These are phyloP conservation scores for Trinorchestia longiramus DNA, from an alignment of 1,140 invertebrate genomes.

Conservation along the genomic window DNA sequence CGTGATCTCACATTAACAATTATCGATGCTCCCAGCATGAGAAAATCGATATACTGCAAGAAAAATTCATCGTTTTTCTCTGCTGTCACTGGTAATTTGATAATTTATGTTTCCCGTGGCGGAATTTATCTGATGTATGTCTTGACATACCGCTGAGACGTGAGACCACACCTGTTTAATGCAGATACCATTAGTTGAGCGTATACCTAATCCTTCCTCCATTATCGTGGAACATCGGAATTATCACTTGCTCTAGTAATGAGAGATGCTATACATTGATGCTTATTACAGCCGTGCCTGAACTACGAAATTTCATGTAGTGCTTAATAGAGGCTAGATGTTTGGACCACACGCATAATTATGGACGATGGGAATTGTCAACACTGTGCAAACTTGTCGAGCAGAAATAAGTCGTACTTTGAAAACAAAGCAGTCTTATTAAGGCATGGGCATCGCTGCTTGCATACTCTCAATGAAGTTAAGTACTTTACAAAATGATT, in stretches of 20 bases:
- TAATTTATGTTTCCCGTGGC: background rate
- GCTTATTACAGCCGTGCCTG: background rate
- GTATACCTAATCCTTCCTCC: slow-evolving; percentile 39
- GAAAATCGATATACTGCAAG: slow-evolving; percentile 34
- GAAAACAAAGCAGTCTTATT: background rate
- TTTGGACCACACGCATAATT: background rate
- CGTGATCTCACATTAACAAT: slow-evolving; percentile 14
- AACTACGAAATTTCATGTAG: background rate
- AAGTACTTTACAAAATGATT: background rate
- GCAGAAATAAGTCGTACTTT: background rate
- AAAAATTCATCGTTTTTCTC: slow-evolving; percentile 16
- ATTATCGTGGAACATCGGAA: slow-evolving; percentile 31
- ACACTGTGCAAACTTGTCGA: background rate
- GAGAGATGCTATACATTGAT: background rate
- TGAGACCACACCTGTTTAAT: slow-evolving; percentile 38
- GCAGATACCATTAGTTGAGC: background rate
- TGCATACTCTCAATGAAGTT: background rate
- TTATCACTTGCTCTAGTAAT: slow-evolving; percentile 42
- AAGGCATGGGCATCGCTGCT: background rate
- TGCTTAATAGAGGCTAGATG: background rate
- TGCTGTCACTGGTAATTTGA: background rate
- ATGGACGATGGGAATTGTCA: background rate
- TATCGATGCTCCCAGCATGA: slow-evolving; percentile 9
- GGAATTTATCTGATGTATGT: background rate
- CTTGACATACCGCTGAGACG: background rate